Evolutionary conservation across 2,888 invertebrate species (phyloP).

Genomic region (Electrophaes corylata): DNA sequence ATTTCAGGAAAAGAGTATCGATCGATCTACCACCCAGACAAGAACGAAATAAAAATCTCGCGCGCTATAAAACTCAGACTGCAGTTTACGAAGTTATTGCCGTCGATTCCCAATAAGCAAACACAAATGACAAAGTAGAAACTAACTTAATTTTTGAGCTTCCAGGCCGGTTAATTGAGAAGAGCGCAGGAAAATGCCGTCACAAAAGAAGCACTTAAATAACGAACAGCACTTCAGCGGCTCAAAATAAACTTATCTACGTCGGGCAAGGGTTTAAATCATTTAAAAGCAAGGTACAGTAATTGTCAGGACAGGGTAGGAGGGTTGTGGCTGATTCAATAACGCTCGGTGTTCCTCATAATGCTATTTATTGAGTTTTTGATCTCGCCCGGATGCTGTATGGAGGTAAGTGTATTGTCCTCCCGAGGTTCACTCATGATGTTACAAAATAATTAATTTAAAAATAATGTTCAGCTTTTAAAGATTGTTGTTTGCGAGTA

Average conservation of each 20-base stretch:
- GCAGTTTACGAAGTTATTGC: constrained; percentile 68
- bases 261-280: constrained; percentile 81
- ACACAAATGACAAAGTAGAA: constrained; percentile 71
- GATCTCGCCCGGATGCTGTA: constrained; percentile 55
- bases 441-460: not conserved
- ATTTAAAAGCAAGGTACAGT: constrained; percentile 70
- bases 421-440: constrained; percentile 3
- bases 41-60: constrained; percentile 25
- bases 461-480: not conserved
- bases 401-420: constrained; percentile 21
- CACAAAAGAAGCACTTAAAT: constrained; percentile 84
- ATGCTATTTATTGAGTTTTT: constrained; percentile 77
- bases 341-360: constrained; percentile 70
- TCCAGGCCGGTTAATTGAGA: constrained; percentile 76
- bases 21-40: constrained; percentile 10
- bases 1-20: constrained; percentile 9
- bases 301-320: constrained; percentile 71
- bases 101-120: constrained; percentile 78
- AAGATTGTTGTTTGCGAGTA: no score
- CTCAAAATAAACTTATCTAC: constrained; percentile 84
- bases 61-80: constrained; percentile 40
- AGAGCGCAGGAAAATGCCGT: constrained; percentile 75
- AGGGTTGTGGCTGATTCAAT: constrained; percentile 75
- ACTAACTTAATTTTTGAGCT: constrained; percentile 85
- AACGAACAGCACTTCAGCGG: constrained; percentile 74